These are phyloP conservation scores for Sinopyrophorus schimmeli DNA, from an alignment of 2,888 invertebrate genomes.

Conservation along the genomic window DNA sequence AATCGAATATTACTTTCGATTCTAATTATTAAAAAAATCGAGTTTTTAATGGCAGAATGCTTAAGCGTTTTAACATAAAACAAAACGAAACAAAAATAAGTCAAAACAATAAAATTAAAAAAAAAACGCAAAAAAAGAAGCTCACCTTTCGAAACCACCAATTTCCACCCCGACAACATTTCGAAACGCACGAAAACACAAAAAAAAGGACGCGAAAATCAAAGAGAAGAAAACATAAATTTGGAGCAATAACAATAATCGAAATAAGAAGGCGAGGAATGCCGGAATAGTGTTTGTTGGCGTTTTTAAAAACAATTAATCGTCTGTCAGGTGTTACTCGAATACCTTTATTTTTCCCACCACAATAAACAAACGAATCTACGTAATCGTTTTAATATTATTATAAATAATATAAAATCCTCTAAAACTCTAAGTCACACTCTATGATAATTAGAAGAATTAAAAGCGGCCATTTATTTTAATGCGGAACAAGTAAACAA, in stretches of 20 bases:
- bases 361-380: background rate
- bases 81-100: background rate
- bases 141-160: slow-evolving; percentile 27
- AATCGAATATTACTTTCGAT: no score
- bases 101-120: slow-evolving; percentile 12
- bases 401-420: slow-evolving; percentile 3
- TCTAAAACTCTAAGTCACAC: slow-evolving; percentile 5
- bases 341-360: slow-evolving; percentile 6
- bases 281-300: background rate
- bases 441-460: slow-evolving; percentile 6
- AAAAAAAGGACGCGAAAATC: background rate
- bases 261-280: background rate
- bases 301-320: slow-evolving; percentile 11
- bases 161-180: slow-evolving; percentile 26
- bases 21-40: no score
- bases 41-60: no score
- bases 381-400: slow-evolving; percentile 2
- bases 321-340: slow-evolving; percentile 3
- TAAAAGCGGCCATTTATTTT: slow-evolving; percentile 8
- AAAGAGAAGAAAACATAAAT: background rate
- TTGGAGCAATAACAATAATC: background rate
- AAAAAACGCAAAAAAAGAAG: no score
- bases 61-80: no score
- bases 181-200: background rate
- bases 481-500: slow-evolving; percentile 8